Base-by-base conservation (phyloP, 2,888 invertebrate species). In the Lissocephala sabroskyi region DNA sequence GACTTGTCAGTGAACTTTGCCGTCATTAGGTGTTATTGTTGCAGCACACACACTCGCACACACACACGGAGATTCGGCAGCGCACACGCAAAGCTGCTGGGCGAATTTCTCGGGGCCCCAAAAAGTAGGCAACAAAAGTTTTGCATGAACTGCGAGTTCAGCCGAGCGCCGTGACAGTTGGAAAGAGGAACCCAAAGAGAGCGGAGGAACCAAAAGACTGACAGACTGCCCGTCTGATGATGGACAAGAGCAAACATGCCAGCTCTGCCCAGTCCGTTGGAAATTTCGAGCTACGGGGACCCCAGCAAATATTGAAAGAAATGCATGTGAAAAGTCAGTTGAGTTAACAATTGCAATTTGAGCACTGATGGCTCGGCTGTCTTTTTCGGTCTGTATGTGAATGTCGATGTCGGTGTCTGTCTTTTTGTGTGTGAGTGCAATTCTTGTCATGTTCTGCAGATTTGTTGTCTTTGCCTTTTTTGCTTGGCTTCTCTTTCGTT, bases 301-400 rank as follows among this genome's bases (percentile, higher is more conserved):
- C 23, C 7, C 4, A 23, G 35, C 9, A 32, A 23, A 35, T 26
- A 36, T 9, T 13, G 26, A 26, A 35, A 32, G 23, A 14, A 35
- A 36, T 36, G 13, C 43, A 10, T 54, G 52, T 43, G 28, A 28
- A 52, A 49, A 58, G 56, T 49, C 59, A 48, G 65, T 62, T 48
- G 56, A 76, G 65, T 73, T 66, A 64, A 67, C 76, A 75, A 71
- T 68, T 68, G 73, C 73, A 71, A 59, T 59, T 75, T 62, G 56
- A 55, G 43, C 52, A 55, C 64, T 54, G 18, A 6, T 41, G 36
- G 39, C 19, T 46, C 49, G 45, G 35, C 39, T 40, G 45, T 40
- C 26, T 49, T 43, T 30, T 29, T 28, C 16, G 35, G 9, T 35
- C 16, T 35, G n/a, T n/a, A n/a, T n/a, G n/a, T n/a, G n/a, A n/a